Base-by-base conservation (phyloP, 1,140 invertebrate species). In the Ptiloglossa arizonensis region DNA sequence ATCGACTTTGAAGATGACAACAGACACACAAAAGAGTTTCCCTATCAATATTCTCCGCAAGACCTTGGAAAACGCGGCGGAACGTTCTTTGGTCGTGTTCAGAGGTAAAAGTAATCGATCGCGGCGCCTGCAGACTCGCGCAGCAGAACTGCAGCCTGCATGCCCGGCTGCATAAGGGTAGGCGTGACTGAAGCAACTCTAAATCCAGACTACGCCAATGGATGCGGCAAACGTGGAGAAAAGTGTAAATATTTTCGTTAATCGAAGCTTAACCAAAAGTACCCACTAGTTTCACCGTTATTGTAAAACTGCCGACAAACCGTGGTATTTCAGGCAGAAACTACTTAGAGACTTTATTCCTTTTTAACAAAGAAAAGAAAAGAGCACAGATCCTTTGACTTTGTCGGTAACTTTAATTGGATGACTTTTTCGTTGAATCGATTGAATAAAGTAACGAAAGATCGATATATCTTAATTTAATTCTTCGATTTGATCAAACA, bases 51-150 rank as follows among this genome's bases (percentile, higher is more conserved):
- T 77, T 77, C 75, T 44, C 57, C 6, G 22, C 9, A 63, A 70
- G 66, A 79, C 70, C 81, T 83, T 83, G 81, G 52, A 50, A 69
- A 72, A 83, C 75, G 70, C 63, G 70, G 29, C 48, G 69, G 80
- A 79, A 81, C 81, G 64, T 75, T 81, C 60, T 83, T 83, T 70
- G 66, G 74, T 56, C 81, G 74, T 83, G 82, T 79, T 70, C 81
- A 64, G 81, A 67, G 75, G 81, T 83, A 83, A 83, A 83, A 83
- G 82, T 83, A 82, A 83, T 83, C 82, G 82, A 83, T 83, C 81
- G 82, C 69, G 71, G 60, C 71, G 79, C 79, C 81, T 83, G 82
- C 82, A 83, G 82, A 83, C 81, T 70, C 81, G 81, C 82, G 82
- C 82, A 83, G 64, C 82, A 74, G 46, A 68, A 63, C 82, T 83